These are phyloP conservation scores for Oryctes rhinoceros DNA, from an alignment of 1,140 invertebrate genomes.

Conservation along the genomic window DNA sequence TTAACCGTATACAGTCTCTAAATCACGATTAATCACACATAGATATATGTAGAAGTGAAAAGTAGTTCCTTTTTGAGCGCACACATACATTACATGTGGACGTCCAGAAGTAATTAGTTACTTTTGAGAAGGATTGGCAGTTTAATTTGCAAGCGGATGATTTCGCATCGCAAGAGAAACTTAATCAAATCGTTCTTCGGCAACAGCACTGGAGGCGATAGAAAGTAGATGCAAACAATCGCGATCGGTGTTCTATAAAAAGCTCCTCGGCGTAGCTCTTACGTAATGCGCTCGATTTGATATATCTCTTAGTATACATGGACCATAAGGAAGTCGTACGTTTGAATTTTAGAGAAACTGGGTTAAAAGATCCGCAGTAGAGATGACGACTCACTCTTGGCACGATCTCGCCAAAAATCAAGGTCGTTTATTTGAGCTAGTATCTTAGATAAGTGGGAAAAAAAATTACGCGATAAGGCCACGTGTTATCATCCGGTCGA, in stretches of 20 bases:
- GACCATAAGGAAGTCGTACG: slow-evolving; percentile 11
- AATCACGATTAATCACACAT: no score
- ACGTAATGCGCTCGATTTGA: slow-evolving; percentile 11
- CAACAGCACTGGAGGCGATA: slow-evolving; percentile 22
- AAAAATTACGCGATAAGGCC: slow-evolving; percentile 28
- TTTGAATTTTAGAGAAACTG: slow-evolving; percentile 28
- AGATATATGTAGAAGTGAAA: no score
- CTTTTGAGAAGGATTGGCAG: background rate
- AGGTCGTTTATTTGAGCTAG: slow-evolving; percentile 18
- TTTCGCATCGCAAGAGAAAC: slow-evolving; percentile 21
- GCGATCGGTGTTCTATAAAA: slow-evolving; percentile 28
- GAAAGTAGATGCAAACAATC: slow-evolving; percentile 29
- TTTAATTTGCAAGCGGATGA: background rate
- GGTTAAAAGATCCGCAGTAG: slow-evolving; percentile 10
- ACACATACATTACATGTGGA: background rate
- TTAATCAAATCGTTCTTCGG: background rate
- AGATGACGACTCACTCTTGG: slow-evolving; percentile 24
- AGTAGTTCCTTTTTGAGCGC: no score
- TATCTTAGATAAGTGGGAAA: slow-evolving; percentile 1
- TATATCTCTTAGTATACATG: background rate
- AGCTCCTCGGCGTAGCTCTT: background rate
- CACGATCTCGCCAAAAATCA: slow-evolving; percentile 29
- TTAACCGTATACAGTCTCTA: no score
- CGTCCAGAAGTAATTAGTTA: background rate
- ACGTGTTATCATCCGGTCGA: slow-evolving; percentile 36